Percentiles rank a stretch among this genome's conserved stretches.
Evolutionary conservation across 2,113 vertebrate genomes (phyloP).

Genomic region (Zosterops japonicus): DNA sequence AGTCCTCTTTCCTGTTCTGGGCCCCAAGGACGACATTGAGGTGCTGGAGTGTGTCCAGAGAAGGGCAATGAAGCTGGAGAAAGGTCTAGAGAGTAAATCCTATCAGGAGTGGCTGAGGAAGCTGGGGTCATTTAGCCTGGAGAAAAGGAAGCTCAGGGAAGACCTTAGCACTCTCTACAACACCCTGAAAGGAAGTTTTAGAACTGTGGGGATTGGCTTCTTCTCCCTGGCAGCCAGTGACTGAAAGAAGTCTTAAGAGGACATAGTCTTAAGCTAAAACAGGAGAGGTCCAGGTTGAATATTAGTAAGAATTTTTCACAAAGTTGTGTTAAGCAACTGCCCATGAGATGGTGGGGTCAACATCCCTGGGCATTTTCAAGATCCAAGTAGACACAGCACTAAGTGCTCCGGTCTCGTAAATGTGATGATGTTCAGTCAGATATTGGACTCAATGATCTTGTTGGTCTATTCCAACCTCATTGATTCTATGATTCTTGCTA

Average conservation of each 20-base stretch:
- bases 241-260: not conserved
- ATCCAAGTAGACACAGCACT: fast-evolving
- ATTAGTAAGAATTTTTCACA: not conserved
- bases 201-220: not conserved
- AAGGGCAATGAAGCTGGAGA: not conserved
- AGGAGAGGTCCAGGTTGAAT: not conserved
- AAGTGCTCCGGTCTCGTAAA: not conserved
- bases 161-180: not conserved
- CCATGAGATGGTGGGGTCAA: not conserved
- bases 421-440: not conserved
- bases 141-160: not conserved
- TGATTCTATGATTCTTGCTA: not conserved
- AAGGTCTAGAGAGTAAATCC: not conserved
- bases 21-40: not conserved
- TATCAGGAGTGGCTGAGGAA: not conserved
- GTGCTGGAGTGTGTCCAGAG: not conserved
- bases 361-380: not conserved
- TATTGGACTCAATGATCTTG: not conserved
- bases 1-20: not conserved
- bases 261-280: not conserved
- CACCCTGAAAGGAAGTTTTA: not conserved
- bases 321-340: not conserved
- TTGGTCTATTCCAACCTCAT: not conserved
- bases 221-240: not conserved
- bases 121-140: not conserved